Base-by-base conservation (phyloP, 2,113 vertebrate genomes). In the Elephas maximus region DNA sequence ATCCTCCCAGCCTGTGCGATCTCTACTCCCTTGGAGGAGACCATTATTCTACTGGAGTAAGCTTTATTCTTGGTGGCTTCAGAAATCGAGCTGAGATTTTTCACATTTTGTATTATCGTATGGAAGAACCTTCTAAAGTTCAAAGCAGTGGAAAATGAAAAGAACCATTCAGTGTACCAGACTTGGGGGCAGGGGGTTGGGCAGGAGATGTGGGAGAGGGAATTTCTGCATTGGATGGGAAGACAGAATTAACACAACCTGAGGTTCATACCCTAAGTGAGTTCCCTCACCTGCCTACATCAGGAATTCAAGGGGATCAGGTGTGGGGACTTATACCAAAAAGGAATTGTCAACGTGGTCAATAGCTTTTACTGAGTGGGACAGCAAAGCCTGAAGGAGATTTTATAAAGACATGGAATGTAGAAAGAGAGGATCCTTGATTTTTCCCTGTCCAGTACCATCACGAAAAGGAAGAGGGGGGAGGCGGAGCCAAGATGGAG, bases 81-180 rank as follows among this genome's bases (percentile, higher is more conserved):
- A 90, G 65, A 88, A 71, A 84, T 8, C 37, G 93, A 95, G 48
- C 45, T 85, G 21, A 15, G 44, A 67, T 85, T 48, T 84, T 6
- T 88, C 45, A n/a, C 73, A 88, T 81, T 97, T 90, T 45, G 87
- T 21, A 90, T 63, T 80, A 77, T 73, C 7, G 37, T 67, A 63
- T 88, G 33, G 33, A 45, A 77, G 6, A 71, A 71, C 2, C 21
- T 71, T 51, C 51, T 95, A 80, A 53, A 92, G 88, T 88, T 45
- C 85, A 84, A 95, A 96, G 21, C 78, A 86, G 8, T 94, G 21
- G 20, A 93, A 88, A 97, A 86, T 17, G 48, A 95, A 80, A 83
- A 83, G 67, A 87, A 84, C 0, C 9, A 28, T 84, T 92, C 67
- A 82, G 24, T 8, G 65, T 23, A 7, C 2, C 57, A 24, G 21